Conservation (phyloP, 30 jellyfish, hydroid and myxozoan genomes). For the Morbakka virulenta region DNA sequence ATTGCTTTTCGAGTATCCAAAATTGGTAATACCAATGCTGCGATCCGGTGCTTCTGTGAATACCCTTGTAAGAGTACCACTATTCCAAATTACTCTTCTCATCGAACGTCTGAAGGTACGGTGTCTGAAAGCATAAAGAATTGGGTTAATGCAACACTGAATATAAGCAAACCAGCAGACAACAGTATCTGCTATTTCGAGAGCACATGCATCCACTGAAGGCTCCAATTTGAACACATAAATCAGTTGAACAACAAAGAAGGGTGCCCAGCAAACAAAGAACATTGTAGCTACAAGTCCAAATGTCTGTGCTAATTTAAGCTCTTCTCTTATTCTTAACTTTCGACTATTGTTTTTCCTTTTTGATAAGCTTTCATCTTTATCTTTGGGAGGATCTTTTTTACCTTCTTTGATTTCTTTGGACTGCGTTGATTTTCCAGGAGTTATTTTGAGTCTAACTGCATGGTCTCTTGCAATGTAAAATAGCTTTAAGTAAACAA, state of each 20-base stretch:
- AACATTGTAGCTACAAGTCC: conserved; percentile 29
- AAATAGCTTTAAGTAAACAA: conserved; percentile 22
- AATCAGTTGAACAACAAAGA: conserved; percentile 46
- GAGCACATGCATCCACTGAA: conserved; percentile 47
- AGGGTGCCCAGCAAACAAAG: conserved; percentile 62
- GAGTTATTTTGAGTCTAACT: conserved; percentile 3
- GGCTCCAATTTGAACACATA: conserved; percentile 45
- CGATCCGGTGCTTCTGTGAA: too few species aligned
- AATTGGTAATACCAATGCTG: too few species aligned
- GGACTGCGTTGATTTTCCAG: too few species aligned
- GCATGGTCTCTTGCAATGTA: conserved; percentile 51
- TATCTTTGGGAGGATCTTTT: too few species aligned
- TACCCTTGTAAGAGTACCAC: too few species aligned
- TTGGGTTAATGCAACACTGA: conserved; percentile 62
- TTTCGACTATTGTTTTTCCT: neutral
- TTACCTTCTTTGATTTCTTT: too few species aligned
- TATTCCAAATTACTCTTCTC: neutral
- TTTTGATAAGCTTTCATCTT: neutral
- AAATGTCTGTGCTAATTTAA: conserved; percentile 48
- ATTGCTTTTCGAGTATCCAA: too few species aligned
- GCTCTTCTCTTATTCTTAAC: conserved; percentile 13
- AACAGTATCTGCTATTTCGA: conserved; percentile 62
- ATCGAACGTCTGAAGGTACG: conserved; percentile 24
- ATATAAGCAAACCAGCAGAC: conserved; percentile 64
- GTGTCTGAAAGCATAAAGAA: conserved; percentile 36